Conservation (phyloP, 2,888 invertebrate species). For the Dysmachus trigonus region DNA sequence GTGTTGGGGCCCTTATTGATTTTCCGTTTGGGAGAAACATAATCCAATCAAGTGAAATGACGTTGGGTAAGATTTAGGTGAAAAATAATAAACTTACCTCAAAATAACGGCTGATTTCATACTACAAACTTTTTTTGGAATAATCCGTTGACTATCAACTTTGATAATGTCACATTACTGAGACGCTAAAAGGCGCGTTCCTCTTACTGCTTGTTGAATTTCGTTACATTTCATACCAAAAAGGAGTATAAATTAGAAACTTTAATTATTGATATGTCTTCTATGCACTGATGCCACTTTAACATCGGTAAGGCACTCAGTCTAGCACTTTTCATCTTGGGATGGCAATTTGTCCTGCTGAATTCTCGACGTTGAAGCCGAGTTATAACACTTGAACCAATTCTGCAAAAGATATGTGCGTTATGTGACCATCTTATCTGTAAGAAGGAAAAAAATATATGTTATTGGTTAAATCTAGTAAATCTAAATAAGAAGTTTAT, state of each 20-base stretch:
- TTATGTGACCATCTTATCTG: conserved; percentile 15
- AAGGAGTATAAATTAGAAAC: not conserved
- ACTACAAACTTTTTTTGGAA: conserved; percentile 33
- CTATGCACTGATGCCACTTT: conserved; percentile 10
- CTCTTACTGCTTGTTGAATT: not conserved
- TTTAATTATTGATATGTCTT: not conserved
- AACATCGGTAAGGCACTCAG: conserved; percentile 7
- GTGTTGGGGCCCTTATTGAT: not conserved
- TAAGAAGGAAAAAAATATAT: not conserved
- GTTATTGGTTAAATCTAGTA: no score
- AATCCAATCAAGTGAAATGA: conserved; percentile 3
- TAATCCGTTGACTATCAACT: not conserved
- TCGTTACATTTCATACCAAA: not conserved
- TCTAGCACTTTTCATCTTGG: not conserved
- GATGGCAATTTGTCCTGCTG: not conserved
- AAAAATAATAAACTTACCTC: conserved; percentile 42
- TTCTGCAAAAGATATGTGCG: not conserved
- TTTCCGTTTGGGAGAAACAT: not conserved
- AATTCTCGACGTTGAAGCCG: not conserved
- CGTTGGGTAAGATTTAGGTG: not conserved
- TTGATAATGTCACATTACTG: not conserved
- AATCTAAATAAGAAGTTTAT: no score
- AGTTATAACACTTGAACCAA: not conserved
- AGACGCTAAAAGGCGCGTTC: not conserved
- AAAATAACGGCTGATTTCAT: conserved; percentile 47